Conservation (phyloP, 2,797 vertebrate genomes). For the Antrozous pallidus region DNA sequence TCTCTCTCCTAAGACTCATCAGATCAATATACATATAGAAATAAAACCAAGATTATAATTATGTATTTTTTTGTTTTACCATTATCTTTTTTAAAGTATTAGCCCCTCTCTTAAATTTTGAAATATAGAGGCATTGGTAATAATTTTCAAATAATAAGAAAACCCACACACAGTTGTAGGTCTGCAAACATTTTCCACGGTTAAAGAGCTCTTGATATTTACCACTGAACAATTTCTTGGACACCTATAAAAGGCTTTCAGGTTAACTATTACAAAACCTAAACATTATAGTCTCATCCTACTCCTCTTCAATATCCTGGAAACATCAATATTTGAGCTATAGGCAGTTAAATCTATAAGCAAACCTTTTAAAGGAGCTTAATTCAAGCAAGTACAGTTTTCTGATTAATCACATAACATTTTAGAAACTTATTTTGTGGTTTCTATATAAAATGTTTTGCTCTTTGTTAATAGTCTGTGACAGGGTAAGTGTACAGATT, state of each 20-base stretch:
- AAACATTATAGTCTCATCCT: not conserved
- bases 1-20: not conserved
- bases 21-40: not conserved
- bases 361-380: slow-evolving; percentile 40
- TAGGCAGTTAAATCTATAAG: slow-evolving; percentile 17
- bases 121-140: not conserved
- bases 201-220: not conserved
- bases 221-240: slow-evolving; percentile 1
- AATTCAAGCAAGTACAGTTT: slow-evolving; percentile 15
- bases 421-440: slow-evolving; percentile 40
- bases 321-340: slow-evolving; percentile 42
- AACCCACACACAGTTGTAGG: not conserved
- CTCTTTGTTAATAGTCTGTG: slow-evolving; percentile 36
- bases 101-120: not conserved
- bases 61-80: not conserved
- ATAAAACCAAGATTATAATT: not conserved
- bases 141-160: not conserved
- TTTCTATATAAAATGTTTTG: not conserved
- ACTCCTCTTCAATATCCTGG: slow-evolving; percentile 45
- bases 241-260: slow-evolving; percentile 35
- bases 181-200: not conserved
- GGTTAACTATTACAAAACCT: slow-evolving; percentile 32
- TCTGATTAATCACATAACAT: slow-evolving; percentile 38
- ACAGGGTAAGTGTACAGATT: slow-evolving; percentile 61
- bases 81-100: not conserved